These are phyloP conservation scores for Brotula barbata DNA, from an alignment of 2,797 vertebrate genomes.

Conservation along the genomic window DNA sequence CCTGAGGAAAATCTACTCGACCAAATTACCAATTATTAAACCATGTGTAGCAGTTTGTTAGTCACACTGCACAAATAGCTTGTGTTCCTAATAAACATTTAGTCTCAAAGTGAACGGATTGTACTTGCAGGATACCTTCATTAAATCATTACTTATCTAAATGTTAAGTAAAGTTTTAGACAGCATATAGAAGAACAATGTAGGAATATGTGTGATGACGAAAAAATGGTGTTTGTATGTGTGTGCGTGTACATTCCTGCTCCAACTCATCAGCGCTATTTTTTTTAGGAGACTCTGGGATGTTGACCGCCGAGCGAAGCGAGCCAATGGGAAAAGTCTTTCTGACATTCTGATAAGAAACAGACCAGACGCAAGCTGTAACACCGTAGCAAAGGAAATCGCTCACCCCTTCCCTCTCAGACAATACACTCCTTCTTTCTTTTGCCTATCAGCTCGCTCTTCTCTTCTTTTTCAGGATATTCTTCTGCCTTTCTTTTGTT, in stretches of 20 bases:
- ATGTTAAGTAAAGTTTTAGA: conserved; percentile 12
- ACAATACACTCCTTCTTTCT: conserved; percentile 37
- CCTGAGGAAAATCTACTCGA: conserved; percentile 60
- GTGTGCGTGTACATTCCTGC: conserved; percentile 7
- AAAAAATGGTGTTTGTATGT: conserved; percentile 5
- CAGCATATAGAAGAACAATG: conserved; percentile 6
- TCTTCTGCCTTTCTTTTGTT: conserved; percentile 69
- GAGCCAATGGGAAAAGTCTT: conserved; percentile 67
- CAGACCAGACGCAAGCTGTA: conserved; percentile 52
- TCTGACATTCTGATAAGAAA: conserved; percentile 72
- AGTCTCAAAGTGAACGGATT: conserved; percentile 20
- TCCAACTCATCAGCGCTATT: conserved; percentile 42
- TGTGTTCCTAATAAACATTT: conserved; percentile 16
- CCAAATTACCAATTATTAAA: conserved; percentile 40
- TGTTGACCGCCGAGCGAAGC: conserved; percentile 64
- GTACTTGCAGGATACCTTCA: not conserved
- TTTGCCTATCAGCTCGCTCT: conserved; percentile 8
- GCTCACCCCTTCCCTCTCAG: conserved; percentile 41
- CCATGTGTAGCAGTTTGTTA: conserved; percentile 29
- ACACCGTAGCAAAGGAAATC: conserved; percentile 50
- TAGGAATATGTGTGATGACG: conserved; percentile 2
- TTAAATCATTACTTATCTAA: conserved; percentile 3
- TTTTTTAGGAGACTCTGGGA: conserved; percentile 57
- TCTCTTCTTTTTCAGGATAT: conserved; percentile 20
- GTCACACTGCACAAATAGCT: conserved; percentile 33